Evolutionary conservation across 2,113 vertebrate species (phyloP).

Genomic region (Bos taurus): DNA sequence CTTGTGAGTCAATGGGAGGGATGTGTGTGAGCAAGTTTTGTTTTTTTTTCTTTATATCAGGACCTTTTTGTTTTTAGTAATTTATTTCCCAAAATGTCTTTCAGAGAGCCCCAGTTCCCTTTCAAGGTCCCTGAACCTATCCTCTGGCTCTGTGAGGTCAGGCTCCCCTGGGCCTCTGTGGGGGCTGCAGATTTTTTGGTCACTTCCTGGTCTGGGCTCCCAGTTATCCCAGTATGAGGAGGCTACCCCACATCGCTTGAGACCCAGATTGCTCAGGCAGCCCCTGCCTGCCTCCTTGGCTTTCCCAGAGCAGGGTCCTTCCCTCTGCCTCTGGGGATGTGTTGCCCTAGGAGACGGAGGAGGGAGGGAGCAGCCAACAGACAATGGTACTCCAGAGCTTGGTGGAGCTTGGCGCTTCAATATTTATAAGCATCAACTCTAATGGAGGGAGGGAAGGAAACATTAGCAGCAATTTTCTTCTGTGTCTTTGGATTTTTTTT

Average conservation of each 20-base stretch:
- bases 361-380: background rate
- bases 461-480: conserved; percentile 39
- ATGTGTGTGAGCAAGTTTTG: background rate
- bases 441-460: background rate
- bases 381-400: background rate
- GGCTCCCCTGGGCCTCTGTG: background rate
- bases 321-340: background rate
- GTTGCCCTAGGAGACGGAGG: background rate
- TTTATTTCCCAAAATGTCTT: background rate
- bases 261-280: background rate
- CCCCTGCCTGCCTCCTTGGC: background rate
- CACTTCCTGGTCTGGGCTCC: background rate
- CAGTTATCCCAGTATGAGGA: background rate
- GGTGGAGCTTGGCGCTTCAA: background rate
- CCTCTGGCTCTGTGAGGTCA: background rate
- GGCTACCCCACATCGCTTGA: fast-evolving
- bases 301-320: background rate
- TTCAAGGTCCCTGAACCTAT: background rate
- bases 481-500: background rate
- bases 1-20: background rate
- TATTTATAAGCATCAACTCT: conserved; percentile 39
- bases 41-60: background rate
- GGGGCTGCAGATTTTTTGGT: background rate
- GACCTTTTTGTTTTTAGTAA: background rate
- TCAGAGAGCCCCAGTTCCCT: background rate